Percentiles rank a stretch among this genome's conserved stretches.
Conservation (phyloP, 2,888 invertebrate species). For the Tiphia femorata region DNA sequence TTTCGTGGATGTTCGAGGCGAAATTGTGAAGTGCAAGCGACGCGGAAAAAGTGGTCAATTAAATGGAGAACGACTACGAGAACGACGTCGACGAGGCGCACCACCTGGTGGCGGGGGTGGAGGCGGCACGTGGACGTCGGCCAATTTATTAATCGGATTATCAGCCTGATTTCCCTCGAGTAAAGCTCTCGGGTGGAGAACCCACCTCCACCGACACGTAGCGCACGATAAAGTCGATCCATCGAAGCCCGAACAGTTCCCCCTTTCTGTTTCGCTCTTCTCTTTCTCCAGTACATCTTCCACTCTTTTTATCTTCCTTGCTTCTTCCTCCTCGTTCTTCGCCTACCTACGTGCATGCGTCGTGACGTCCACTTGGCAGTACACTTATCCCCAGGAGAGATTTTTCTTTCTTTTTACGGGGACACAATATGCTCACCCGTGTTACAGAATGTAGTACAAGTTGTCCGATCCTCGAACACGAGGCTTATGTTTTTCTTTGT, state of each 20-base stretch:
- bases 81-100: too few species aligned
- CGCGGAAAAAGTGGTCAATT: slow-evolving; percentile 60
- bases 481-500: too few species aligned
- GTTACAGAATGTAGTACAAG: too few species aligned
- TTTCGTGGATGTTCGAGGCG: background rate
- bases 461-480: too few species aligned
- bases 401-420: too few species aligned
- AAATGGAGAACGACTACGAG: slow-evolving; percentile 57
- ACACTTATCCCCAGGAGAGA: too few species aligned
- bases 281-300: background rate
- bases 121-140: slow-evolving; percentile 42
- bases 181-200: slow-evolving; percentile 44
- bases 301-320: background rate
- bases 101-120: background rate
- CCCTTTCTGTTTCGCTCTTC: slow-evolving; percentile 17
- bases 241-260: slow-evolving; percentile 56
- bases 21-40: slow-evolving; percentile 12
- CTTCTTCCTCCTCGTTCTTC: background rate
- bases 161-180: slow-evolving; percentile 66
- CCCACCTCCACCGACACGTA: too few species aligned
- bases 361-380: too few species aligned
- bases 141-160: slow-evolving; percentile 69
- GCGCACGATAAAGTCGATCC: slow-evolving; percentile 55
- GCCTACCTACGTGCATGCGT: too few species aligned
- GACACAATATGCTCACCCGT: too few species aligned